A percentile compares a stretch with the other conserved stretches of the same genome.
phyloP scores from a whole-genome alignment of 2,888 invertebrate species.

The Drosophila parthenogenetica region DNA sequence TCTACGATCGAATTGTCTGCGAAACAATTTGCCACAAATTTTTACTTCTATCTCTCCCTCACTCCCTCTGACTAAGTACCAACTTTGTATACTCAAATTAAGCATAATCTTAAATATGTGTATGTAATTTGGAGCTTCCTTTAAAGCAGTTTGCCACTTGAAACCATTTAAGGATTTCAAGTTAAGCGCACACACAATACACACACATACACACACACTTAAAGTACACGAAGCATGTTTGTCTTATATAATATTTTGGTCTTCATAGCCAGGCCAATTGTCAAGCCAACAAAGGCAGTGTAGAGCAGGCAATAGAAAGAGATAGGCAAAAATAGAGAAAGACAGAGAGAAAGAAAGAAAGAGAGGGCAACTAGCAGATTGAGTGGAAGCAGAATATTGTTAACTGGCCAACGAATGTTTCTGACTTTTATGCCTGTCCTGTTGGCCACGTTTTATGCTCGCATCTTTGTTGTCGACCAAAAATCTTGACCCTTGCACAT shows the following conservation, averaged over 20 bases:
- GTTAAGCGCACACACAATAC: constrained; percentile 23
- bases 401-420: constrained; percentile 29
- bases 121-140: constrained; percentile 7
- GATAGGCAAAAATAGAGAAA: background rate
- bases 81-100: constrained; percentile 15
- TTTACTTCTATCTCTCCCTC: too few species aligned
- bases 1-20: constrained; percentile 7
- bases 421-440: constrained; percentile 43
- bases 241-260: constrained; percentile 18
- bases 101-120: constrained; percentile 9
- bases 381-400: background rate
- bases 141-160: constrained; percentile 7
- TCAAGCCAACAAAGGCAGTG: constrained; percentile 3
- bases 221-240: constrained; percentile 16
- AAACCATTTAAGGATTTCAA: constrained; percentile 29
- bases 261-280: constrained; percentile 41
- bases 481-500: constrained; percentile 48
- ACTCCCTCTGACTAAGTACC: background rate
- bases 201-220: constrained; percentile 9
- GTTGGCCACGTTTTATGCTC: constrained; percentile 2
- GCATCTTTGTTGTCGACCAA: constrained; percentile 44
- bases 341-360: background rate
- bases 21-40: constrained; percentile 19
- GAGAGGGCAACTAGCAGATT: background rate
- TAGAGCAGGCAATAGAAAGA: background rate